phyloP scores from a whole-genome alignment of 2,113 vertebrate species.

The Prionailurus bengalensis region DNA sequence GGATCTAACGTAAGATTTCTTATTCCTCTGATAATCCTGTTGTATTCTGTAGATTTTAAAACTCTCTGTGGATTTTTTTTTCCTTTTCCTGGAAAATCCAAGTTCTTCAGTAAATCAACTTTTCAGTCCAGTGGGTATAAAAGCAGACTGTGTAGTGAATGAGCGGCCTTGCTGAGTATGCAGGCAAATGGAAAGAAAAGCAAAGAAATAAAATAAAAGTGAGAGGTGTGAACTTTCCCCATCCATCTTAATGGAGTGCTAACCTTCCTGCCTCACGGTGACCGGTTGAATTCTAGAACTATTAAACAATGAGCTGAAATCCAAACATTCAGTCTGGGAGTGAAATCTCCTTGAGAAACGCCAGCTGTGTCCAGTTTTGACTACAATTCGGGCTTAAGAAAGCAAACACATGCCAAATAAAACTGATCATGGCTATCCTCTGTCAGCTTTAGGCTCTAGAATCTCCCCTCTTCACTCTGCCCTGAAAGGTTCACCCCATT shows the following conservation, averaged over 20 bases:
- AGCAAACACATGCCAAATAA: constrained; percentile 70
- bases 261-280: constrained; percentile 80
- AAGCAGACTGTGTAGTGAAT: constrained; percentile 60
- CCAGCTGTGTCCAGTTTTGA: constrained; percentile 79
- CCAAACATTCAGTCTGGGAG: constrained; percentile 78
- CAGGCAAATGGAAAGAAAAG: constrained; percentile 76
- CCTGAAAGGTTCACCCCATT: background rate
- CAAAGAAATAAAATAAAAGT: constrained; percentile 77
- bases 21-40: constrained; percentile 74
- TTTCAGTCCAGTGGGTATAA: constrained; percentile 66
- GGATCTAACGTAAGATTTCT: constrained; percentile 51
- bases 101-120: constrained; percentile 73
- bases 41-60: constrained; percentile 66
- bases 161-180: constrained; percentile 65
- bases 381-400: constrained; percentile 65
- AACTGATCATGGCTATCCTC: constrained; percentile 12
- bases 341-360: constrained; percentile 77
- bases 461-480: constrained; percentile 11
- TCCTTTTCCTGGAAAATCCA: constrained; percentile 68
- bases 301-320: constrained; percentile 82
- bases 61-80: constrained; percentile 60
- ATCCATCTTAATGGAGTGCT: constrained; percentile 83
- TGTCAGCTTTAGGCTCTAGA: constrained; percentile 22
- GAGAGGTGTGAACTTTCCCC: constrained; percentile 74
- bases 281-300: constrained; percentile 79